Base-by-base conservation (phyloP, 2,888 invertebrate species). In the Nesidiocoris tenuis region DNA sequence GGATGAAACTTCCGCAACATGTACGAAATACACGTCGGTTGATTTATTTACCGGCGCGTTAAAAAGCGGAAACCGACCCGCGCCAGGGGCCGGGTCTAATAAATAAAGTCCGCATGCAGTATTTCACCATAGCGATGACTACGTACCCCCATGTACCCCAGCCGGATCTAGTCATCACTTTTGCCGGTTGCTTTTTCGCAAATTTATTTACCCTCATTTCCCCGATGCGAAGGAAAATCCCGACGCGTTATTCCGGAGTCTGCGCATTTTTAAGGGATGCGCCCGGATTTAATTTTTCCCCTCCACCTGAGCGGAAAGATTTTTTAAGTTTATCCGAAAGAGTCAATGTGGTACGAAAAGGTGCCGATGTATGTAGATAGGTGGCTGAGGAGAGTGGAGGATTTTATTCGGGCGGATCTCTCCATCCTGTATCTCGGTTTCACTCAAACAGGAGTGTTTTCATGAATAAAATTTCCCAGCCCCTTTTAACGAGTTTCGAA, bases 401-500 rank as follows among this genome's bases (percentile, higher is more conserved):
- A n/a, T n/a, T n/a, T n/a, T n/a, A n/a, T n/a, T n/a, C n/a, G n/a
- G n/a, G n/a, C n/a, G n/a, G 39, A 39, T 39, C 39, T 39, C 39
- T 3, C 39, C 3, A 39, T 39, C 12, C 39, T 39, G 39, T 39
- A 39, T 39, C 39, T 39, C 39, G 5, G 39, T 39, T 39, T 39
- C 39, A 39, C 24, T 25, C 57, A 59, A 17, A 18, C 57, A 70
- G 54, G 70, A 22, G 25, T 70, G 70, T 59, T 70, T 70, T 70
- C 70, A 70, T 70, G 70, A 70, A 70, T 70, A 70, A 39, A 59
- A 70, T 70, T 70, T 59, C n/a, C 70, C 59, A 23, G 17, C n/a
- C 21, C 54, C 61, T 70, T 70, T 59, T 70, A 70, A 70, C 70
- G 70, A 70, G 70, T 70, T 70, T 70, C 61, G 59, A 70, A 70